Evolutionary conservation across 2,113 vertebrate genomes (phyloP).

Genomic region (Lepus europaeus): DNA sequence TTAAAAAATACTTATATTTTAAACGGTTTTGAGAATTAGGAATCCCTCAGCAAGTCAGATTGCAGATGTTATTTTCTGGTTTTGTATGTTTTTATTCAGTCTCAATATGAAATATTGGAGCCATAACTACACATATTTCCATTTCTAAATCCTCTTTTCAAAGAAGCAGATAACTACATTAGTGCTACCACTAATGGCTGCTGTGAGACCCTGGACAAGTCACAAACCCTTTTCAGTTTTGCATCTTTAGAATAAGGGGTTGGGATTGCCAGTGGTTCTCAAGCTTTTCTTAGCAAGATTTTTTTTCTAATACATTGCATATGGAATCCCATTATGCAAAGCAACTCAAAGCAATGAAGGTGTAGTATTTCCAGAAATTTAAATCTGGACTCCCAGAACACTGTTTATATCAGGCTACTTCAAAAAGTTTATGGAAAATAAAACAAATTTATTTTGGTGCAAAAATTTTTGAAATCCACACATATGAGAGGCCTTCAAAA

Average conservation of each 20-base stretch:
- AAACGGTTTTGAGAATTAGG: not conserved
- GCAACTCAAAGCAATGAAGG: not conserved
- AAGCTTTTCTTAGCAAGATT: slow-evolving; percentile 10
- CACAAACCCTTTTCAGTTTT: not conserved
- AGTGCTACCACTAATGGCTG: not conserved
- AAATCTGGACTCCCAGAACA: not conserved
- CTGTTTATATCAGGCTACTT: not conserved
- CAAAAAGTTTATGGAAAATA: too few species aligned
- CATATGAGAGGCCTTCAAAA: too few species aligned
- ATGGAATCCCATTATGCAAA: not conserved
- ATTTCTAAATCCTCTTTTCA: slow-evolving; percentile 31
- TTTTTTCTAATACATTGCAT: slow-evolving; percentile 8
- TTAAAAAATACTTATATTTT: slow-evolving; percentile 27
- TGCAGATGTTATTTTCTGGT: not conserved
- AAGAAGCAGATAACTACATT: not conserved
- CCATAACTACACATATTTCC: not conserved
- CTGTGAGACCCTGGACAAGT: not conserved
- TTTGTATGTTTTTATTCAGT: not conserved
- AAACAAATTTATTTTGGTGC: too few species aligned
- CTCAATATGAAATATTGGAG: slow-evolving; percentile 6
- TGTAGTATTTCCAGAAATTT: not conserved
- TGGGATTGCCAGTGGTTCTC: not conserved
- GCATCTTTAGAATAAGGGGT: not conserved
- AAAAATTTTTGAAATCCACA: too few species aligned
- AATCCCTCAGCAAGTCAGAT: not conserved